These are phyloP conservation scores for Rhorus exstirpatorius DNA, from an alignment of 2,888 invertebrate species.

Conservation along the genomic window DNA sequence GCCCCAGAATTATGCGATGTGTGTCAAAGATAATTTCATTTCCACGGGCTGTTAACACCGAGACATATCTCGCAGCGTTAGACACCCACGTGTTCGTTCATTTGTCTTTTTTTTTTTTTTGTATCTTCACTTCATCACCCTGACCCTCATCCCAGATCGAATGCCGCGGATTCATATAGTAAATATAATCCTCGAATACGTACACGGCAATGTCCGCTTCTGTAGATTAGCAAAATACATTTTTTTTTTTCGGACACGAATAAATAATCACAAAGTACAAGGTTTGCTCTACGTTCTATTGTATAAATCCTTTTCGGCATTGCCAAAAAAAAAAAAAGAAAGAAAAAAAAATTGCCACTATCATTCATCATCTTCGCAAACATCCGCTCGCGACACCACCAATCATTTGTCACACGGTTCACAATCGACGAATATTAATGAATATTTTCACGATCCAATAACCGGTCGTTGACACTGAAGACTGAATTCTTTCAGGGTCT, in stretches of 20 bases:
- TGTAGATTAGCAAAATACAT: conserved; percentile 76
- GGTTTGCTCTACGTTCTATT: conserved; percentile 52
- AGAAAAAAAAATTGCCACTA: neutral
- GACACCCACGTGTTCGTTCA: conserved; percentile 5
- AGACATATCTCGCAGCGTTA: conserved; percentile 14
- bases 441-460: conserved; percentile 67
- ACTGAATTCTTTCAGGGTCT: conserved; percentile 78
- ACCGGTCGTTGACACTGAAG: conserved; percentile 74
- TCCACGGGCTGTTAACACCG: conserved; percentile 12
- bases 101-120: neutral
- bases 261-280: conserved; percentile 74
- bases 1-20: conserved; percentile 36
- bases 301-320: conserved; percentile 55
- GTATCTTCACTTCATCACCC: neutral
- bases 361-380: conserved; percentile 35
- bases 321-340: conserved; percentile 41
- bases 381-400: conserved; percentile 13
- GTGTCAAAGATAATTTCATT: conserved; percentile 13
- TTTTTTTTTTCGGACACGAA: conserved; percentile 71
- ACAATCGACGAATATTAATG: conserved; percentile 1
- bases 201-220: conserved; percentile 60
- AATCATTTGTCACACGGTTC: conserved; percentile 23
- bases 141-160: neutral
- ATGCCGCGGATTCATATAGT: neutral
- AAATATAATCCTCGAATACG: conserved; percentile 43